phyloP scores from a whole-genome alignment of 2,797 vertebrate genomes.

The Smutsia temminckii region DNA sequence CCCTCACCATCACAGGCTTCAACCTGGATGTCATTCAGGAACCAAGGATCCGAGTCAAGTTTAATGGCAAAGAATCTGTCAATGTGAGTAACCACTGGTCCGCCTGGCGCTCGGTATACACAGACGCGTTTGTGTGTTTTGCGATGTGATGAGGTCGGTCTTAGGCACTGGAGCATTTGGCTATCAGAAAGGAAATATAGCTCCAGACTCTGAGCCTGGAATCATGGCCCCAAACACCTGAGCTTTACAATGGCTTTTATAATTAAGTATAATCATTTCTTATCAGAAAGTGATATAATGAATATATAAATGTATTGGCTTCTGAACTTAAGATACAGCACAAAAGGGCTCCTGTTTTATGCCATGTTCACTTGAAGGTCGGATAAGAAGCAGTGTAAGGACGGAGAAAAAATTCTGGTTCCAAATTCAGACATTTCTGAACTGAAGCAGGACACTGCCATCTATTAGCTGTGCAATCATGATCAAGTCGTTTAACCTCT shows the following conservation, averaged over 20 bases:
- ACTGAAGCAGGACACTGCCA: not conserved
- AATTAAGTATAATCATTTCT: not conserved
- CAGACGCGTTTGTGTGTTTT: not conserved
- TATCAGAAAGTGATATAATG: not conserved
- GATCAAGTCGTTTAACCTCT: not conserved
- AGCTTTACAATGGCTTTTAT: not conserved
- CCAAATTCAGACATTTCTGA: not conserved
- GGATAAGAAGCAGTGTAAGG: not conserved
- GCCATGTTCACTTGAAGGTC: not conserved
- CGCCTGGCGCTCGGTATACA: fast-evolving
- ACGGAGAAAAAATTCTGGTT: not conserved
- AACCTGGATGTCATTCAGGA: conserved; percentile 99
- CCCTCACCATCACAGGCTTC: conserved; percentile 94
- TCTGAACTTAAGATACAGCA: not conserved
- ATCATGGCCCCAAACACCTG: not conserved
- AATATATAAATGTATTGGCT: not conserved
- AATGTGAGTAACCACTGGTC: conserved; percentile 90
- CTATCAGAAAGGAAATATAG: not conserved
- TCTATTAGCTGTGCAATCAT: not conserved
- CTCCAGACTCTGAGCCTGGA: not conserved
- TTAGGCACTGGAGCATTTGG: not conserved
- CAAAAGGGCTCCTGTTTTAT: not conserved
- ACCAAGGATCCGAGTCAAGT: conserved; percentile 95
- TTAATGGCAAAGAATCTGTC: conserved; percentile 94
- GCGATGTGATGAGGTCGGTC: not conserved